phyloP scores from a whole-genome alignment of 2,797 vertebrate species.

The Aphelocoma californica region DNA sequence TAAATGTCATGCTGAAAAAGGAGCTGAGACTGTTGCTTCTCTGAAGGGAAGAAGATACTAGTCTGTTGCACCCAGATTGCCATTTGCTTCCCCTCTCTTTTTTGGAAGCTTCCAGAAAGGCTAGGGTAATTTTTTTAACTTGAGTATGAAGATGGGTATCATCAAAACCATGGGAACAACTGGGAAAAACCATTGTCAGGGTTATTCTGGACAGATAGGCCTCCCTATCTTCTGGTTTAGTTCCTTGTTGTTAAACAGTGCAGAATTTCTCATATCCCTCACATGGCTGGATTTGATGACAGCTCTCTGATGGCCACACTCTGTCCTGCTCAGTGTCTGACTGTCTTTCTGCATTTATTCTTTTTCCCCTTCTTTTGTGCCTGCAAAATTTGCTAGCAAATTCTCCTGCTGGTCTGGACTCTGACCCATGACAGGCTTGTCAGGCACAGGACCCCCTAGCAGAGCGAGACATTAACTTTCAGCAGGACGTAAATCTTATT shows the following conservation, averaged over 20 bases:
- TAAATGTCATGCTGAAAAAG: neutral
- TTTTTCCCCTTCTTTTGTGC: neutral
- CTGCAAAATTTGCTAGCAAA: neutral
- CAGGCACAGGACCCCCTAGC: neutral
- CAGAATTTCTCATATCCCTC: neutral
- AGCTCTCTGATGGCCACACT: neutral
- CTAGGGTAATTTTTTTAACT: neutral
- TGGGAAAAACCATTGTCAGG: neutral
- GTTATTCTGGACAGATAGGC: neutral
- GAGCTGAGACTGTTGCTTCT: neutral
- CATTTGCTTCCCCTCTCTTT: neutral
- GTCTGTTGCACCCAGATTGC: neutral
- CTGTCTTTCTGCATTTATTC: neutral
- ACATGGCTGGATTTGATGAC: neutral
- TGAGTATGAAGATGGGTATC: neutral
- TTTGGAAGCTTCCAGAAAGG: neutral
- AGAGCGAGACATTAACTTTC: neutral
- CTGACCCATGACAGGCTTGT: neutral
- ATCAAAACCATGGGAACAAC: neutral
- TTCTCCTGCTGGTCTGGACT: neutral
- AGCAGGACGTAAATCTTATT: rapidly evolving
- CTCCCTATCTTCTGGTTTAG: neutral
- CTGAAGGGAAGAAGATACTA: neutral
- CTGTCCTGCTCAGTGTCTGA: neutral
- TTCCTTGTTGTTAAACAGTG: neutral